Percentiles rank a stretch among this genome's conserved stretches.
Evolutionary conservation across 2,797 vertebrate genomes (phyloP).

Genomic region (Adrianichthys oophorus): DNA sequence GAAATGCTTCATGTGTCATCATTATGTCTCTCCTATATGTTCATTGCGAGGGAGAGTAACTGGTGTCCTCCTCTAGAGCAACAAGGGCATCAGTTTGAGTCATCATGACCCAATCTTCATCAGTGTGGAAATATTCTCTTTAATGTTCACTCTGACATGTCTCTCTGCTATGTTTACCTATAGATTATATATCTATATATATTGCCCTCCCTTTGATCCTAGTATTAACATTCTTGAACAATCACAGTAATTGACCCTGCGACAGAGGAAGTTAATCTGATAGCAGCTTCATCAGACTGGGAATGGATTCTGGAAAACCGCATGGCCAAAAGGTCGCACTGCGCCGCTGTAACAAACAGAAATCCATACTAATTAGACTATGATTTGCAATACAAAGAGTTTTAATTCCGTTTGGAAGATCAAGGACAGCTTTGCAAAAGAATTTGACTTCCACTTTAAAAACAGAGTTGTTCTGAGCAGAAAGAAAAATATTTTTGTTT

Average conservation of each 20-base stretch:
- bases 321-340: slow-evolving; percentile 29
- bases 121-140: neutral
- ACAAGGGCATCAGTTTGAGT: slow-evolving; percentile 43
- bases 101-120: slow-evolving; percentile 26
- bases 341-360: slow-evolving; percentile 9
- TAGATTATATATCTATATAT: slow-evolving; percentile 35
- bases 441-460: neutral
- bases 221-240: slow-evolving; percentile 47
- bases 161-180: slow-evolving; percentile 39
- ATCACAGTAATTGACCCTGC: slow-evolving; percentile 53
- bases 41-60: slow-evolving; percentile 38
- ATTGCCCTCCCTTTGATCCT: slow-evolving; percentile 39
- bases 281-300: slow-evolving; percentile 34
- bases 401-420: neutral
- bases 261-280: slow-evolving; percentile 52
- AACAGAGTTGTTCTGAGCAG: neutral
- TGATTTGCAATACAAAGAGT: slow-evolving; percentile 23
- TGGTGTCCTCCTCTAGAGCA: slow-evolving; percentile 17
- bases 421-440: neutral
- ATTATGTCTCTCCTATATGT: slow-evolving; percentile 41
- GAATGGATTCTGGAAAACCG: slow-evolving; percentile 43
- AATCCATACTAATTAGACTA: slow-evolving; percentile 37
- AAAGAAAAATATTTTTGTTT: too few relatives aligned
- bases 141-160: slow-evolving; percentile 23
- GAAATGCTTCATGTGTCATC: slow-evolving; percentile 37